Base-by-base conservation (phyloP, 2,113 vertebrate genomes). In the Ardeotis arabs region DNA sequence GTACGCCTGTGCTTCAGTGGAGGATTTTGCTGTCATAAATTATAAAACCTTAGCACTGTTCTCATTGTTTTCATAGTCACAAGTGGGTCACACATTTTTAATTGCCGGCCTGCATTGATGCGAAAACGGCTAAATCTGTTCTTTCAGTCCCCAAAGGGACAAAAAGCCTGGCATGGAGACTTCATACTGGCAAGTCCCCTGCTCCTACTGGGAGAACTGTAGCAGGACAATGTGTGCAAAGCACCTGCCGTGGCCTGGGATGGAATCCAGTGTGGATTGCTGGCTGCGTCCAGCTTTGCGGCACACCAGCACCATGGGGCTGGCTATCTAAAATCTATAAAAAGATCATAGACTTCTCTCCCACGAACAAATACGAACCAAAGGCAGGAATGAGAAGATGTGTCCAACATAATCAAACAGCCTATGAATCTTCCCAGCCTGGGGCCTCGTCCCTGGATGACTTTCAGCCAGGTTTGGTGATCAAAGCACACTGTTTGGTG, bases 1-100 rank as follows among this genome's bases (percentile, higher is more conserved):
- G 2, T 12, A 10, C 17, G 64, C 25, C 67, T 0, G 0, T 16
- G 44, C 35, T 56, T 17, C 56, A 24, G 11, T 7, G 58, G 25
- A 82, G 58, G 39, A 29, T 68, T 79, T 33, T 52, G 33, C 39
- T 85, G 82, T 72, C 52, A 9, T 33, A 21, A 67, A 70, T 47
- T 13, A 41, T 28, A 63, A 91, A 95, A 67, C 20, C 10, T 87
- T 55, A 55, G 47, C 24, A 3, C 10, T 2, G 2, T 37, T 75
- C 24, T 87, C 41, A 4, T 50, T 64, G 35, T 19, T 89, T 75
- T 64, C 64, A 17, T 76, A 55, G 60, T 84, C 68, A 23, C 69
- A 21, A 2, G n/a, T 3, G 6, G 10, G 56, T 82, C 87, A 35
- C 49, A 10, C 9, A 29, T 60, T 53, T 90, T 94, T 87, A 63